Percentiles rank a stretch among this genome's conserved stretches.
Conservation (phyloP, 2,888 invertebrate species). For the Phalera bucephala region DNA sequence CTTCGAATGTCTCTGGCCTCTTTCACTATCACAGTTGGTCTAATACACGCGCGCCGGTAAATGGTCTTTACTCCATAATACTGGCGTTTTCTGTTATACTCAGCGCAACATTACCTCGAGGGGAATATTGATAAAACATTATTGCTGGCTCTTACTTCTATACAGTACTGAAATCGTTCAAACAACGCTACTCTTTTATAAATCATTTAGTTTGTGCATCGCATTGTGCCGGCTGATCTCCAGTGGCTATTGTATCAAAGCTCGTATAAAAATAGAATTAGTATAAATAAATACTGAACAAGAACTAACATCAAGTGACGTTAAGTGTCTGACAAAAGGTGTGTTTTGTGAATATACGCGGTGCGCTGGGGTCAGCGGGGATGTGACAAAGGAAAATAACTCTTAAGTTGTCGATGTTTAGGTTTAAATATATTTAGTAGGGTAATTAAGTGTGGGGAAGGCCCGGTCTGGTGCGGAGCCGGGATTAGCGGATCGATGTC, state of each 20-base stretch:
- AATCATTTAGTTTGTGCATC: conserved; percentile 19
- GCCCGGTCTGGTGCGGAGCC: conserved; percentile 27
- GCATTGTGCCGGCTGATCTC: conserved; percentile 32
- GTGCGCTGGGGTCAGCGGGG: conserved; percentile 14
- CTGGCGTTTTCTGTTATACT: no score
- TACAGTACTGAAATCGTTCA: no score
- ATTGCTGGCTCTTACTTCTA: no score
- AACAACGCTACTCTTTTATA: no score
- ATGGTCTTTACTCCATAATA: no score
- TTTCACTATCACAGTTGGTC: no score
- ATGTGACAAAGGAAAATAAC: background rate
- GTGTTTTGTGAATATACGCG: conserved; percentile 49
- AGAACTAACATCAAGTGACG: conserved; percentile 72
- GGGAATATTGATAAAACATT: no score
- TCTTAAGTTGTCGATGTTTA: background rate
- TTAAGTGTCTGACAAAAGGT: conserved; percentile 67
- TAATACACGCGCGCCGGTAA: no score
- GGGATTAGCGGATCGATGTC: conserved; percentile 62
- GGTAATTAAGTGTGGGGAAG: conserved; percentile 28
- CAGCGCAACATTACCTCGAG: no score
- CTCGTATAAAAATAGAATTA: conserved; percentile 68
- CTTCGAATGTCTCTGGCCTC: no score
- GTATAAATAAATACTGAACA: conserved; percentile 65
- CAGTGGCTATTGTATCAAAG: conserved; percentile 53
- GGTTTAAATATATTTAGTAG: conserved; percentile 13